Evolutionary conservation across 2,888 invertebrate genomes (phyloP).

Genomic region (Fabriciana adippe): DNA sequence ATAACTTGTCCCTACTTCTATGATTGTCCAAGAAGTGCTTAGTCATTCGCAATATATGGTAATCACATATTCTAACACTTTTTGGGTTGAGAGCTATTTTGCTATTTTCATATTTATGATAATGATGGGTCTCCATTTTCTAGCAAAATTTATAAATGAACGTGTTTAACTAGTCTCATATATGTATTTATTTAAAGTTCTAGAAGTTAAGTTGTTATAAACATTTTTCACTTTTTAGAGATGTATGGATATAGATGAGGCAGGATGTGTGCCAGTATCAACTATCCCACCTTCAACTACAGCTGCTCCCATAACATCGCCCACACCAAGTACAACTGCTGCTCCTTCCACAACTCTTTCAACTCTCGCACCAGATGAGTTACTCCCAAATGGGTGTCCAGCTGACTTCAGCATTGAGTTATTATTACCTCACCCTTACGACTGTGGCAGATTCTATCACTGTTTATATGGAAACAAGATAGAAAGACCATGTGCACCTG

Average conservation of each 20-base stretch:
- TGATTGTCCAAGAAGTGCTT: not conserved
- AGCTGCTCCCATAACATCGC: conserved; percentile 17
- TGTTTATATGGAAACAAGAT: conserved; percentile 54
- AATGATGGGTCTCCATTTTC: not conserved
- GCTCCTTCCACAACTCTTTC: not conserved
- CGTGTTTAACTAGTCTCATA: too few relatives aligned
- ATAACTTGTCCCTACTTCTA: too few relatives aligned
- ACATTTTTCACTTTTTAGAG: too few relatives aligned
- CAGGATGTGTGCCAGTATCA: not conserved
- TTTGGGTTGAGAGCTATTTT: too few relatives aligned
- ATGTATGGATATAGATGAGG: too few relatives aligned
- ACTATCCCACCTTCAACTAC: conserved; percentile 23
- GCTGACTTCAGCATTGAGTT: conserved; percentile 36
- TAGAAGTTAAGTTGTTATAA: too few relatives aligned
- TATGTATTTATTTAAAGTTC: too few relatives aligned
- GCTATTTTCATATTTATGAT: too few relatives aligned
- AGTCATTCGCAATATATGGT: too few relatives aligned
- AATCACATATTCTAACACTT: too few relatives aligned
- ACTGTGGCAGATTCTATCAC: conserved; percentile 65
- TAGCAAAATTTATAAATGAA: too few relatives aligned
- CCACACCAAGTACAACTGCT: conserved; percentile 29
- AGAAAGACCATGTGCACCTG: conserved; percentile 47
- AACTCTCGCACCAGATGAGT: too few relatives aligned
- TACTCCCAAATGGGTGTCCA: conserved; percentile 30
- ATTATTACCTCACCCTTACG: conserved; percentile 50